phyloP scores from a whole-genome alignment of 2,113 vertebrate species.

The Oncorhynchus mykiss region DNA sequence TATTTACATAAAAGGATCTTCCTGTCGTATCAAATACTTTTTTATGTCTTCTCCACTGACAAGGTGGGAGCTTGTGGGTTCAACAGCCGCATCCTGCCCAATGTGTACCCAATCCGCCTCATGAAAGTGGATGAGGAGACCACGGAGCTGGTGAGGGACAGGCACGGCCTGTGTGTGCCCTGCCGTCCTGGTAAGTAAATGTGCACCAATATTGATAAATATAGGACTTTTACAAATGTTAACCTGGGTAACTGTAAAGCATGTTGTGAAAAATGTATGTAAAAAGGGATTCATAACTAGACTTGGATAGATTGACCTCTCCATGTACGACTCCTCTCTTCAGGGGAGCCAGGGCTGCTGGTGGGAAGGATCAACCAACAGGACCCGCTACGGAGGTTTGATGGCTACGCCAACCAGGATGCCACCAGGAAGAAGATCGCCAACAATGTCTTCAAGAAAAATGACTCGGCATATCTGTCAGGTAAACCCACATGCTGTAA shows the following conservation, averaged over 20 bases:
- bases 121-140: conserved; percentile 87
- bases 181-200: conserved; percentile 80
- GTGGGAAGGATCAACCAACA: conserved; percentile 87
- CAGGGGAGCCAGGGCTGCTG: conserved; percentile 79
- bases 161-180: conserved; percentile 80
- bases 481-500: conserved; percentile 58
- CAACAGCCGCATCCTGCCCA: conserved; percentile 87
- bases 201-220: too few relatives aligned
- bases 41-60: background rate
- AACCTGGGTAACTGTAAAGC: too few relatives aligned
- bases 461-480: conserved; percentile 88
- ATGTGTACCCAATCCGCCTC: conserved; percentile 85
- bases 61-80: conserved; percentile 88
- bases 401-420: conserved; percentile 84
- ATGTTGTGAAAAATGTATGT: too few relatives aligned
- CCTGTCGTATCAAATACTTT: background rate
- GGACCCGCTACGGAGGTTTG: conserved; percentile 86
- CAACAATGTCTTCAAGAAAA: conserved; percentile 81
- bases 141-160: conserved; percentile 82
- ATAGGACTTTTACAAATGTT: background rate
- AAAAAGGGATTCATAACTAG: too few relatives aligned
- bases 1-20: background rate
- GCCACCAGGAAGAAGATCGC: conserved; percentile 87
- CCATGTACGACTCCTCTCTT: background rate
- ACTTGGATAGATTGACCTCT: background rate